phyloP scores from a whole-genome alignment of 2,113 vertebrate genomes.

The Propithecus coquereli region DNA sequence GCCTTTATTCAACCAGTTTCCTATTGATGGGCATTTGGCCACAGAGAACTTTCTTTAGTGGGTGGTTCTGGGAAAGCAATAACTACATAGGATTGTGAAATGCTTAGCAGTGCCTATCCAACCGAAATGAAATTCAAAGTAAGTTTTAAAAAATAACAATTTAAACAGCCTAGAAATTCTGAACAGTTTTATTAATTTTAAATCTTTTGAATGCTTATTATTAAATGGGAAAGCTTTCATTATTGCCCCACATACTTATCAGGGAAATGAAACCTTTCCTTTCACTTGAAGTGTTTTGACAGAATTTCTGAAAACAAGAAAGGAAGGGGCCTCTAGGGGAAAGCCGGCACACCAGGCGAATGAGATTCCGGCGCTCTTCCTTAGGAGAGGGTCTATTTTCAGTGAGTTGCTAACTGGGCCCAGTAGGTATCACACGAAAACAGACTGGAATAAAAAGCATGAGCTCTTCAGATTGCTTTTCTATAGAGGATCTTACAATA shows the following conservation, averaged over 20 bases:
- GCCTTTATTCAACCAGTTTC: background rate
- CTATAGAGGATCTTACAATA: constrained; percentile 53
- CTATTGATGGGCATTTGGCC: background rate
- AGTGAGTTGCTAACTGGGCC: constrained; percentile 52
- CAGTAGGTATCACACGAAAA: constrained; percentile 56
- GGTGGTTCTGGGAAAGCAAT: background rate
- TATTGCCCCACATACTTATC: constrained; percentile 68
- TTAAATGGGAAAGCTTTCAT: constrained; percentile 68
- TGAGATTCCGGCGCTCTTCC: constrained; percentile 20
- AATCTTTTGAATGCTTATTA: constrained; percentile 68
- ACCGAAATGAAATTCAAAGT: constrained; percentile 48
- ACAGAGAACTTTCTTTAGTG: background rate
- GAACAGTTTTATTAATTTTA: constrained; percentile 73
- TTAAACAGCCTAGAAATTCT: constrained; percentile 60
- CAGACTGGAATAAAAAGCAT: constrained; percentile 44
- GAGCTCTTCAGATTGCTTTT: constrained; percentile 53
- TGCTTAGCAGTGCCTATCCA: background rate
- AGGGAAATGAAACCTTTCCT: constrained; percentile 74
- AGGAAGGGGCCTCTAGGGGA: constrained; percentile 55
- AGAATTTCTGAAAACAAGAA: constrained; percentile 73
- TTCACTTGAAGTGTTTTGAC: constrained; percentile 77
- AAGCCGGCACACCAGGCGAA: constrained; percentile 62
- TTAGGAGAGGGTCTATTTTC: constrained; percentile 57
- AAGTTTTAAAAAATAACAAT: constrained; percentile 55
- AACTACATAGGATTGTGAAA: background rate